These are phyloP conservation scores for Climacteris rufus DNA, from an alignment of 2,113 vertebrate genomes.

Conservation along the genomic window DNA sequence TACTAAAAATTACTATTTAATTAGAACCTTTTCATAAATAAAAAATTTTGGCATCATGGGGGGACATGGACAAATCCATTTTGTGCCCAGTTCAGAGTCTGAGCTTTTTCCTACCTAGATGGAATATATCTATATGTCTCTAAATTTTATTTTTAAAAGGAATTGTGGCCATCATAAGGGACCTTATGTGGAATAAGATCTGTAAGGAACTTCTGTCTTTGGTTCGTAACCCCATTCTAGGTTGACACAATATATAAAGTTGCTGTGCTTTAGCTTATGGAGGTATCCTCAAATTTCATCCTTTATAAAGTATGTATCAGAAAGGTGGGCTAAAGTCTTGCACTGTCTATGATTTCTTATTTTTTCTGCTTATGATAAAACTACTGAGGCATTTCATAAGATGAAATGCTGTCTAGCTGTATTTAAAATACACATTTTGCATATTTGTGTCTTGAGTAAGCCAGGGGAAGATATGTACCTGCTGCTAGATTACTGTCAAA, in stretches of 20 bases:
- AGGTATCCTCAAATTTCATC: neutral
- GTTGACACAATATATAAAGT: neutral
- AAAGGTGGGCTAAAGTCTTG: neutral
- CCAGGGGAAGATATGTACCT: neutral
- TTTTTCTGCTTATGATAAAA: neutral
- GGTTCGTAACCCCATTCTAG: neutral
- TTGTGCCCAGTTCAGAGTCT: neutral
- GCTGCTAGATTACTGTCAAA: neutral
- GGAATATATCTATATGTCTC: neutral
- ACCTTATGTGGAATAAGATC: neutral
- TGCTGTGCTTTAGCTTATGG: neutral
- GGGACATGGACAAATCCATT: neutral
- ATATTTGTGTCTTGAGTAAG: neutral
- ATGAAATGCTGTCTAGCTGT: neutral
- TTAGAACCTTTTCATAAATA: neutral
- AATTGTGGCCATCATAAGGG: neutral
- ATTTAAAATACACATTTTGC: neutral
- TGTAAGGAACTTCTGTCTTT: neutral
- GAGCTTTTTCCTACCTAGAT: neutral
- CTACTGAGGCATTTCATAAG: neutral
- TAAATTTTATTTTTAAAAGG: neutral
- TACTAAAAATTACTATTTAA: neutral
- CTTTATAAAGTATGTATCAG: neutral
- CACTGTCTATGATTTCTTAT: neutral
- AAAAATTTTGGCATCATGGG: neutral